These are phyloP conservation scores for Lepidotrigona ventralis DNA, from an alignment of 1,140 invertebrate genomes.

Conservation along the genomic window DNA sequence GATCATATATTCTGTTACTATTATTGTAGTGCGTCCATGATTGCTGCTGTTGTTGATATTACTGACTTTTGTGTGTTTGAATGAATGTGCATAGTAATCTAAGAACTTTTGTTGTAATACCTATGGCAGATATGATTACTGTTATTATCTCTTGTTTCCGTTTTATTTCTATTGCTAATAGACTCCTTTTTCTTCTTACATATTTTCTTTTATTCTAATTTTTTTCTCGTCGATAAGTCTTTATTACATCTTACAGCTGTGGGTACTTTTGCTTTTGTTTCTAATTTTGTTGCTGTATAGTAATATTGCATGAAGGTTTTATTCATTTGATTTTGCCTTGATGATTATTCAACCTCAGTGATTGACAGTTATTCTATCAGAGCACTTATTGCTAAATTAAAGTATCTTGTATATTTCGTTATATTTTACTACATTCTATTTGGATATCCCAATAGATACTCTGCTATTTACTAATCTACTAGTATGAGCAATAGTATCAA, in stretches of 20 bases:
- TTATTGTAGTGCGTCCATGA: neutral
- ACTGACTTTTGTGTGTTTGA: neutral
- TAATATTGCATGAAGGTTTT: neutral
- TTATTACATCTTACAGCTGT: neutral
- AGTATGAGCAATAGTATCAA: neutral
- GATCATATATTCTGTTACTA: neutral
- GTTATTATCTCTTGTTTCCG: neutral
- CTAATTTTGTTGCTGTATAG: neutral
- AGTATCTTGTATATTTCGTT: neutral
- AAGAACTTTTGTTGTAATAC: too few relatives aligned
- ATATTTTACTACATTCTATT: neutral
- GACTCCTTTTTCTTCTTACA: neutral
- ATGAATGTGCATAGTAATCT: neutral
- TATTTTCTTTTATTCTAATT: neutral
- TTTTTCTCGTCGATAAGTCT: neutral
- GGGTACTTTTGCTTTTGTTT: neutral
- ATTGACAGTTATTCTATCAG: neutral
- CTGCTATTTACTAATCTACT: neutral
- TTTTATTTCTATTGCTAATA: neutral
- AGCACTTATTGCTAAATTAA: neutral
- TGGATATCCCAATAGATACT: neutral
- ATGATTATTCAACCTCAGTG: neutral
- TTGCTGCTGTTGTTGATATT: neutral
- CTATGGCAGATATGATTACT: neutral
- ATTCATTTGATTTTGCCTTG: neutral